phyloP scores from a whole-genome alignment of 2,888 invertebrate species.

The Sylvicola fuscatus region DNA sequence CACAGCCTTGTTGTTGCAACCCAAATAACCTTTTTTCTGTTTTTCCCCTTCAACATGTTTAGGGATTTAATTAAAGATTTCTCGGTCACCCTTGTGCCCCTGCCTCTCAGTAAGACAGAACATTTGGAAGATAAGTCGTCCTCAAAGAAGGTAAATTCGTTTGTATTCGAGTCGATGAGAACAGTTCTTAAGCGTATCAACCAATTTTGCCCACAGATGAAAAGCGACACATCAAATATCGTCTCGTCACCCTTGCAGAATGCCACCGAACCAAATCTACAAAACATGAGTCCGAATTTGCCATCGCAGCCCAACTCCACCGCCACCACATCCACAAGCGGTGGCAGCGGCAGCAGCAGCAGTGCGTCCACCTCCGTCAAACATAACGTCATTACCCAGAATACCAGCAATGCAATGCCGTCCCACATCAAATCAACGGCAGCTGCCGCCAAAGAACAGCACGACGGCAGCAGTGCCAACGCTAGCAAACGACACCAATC shows the following conservation, averaged over 20 bases:
- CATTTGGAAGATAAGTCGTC: slow-evolving; percentile 16
- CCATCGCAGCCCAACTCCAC: slow-evolving; percentile 1
- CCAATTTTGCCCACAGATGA: not conserved
- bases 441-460: not conserved
- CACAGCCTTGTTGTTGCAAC: too few relatives aligned
- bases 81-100: slow-evolving; percentile 21
- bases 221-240: not conserved
- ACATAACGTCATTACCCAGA: slow-evolving; percentile 1
- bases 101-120: slow-evolving; percentile 18
- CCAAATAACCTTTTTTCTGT: too few relatives aligned
- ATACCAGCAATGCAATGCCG: slow-evolving; percentile 4
- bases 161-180: too few relatives aligned
- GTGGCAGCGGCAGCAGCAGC: not conserved
- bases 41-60: slow-evolving; percentile 1
- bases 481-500: slow-evolving; percentile 7
- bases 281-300: slow-evolving; percentile 12
- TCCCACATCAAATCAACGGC: slow-evolving; percentile 1
- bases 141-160: slow-evolving; percentile 8
- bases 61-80: slow-evolving; percentile 24
- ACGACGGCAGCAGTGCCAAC: slow-evolving; percentile 6
- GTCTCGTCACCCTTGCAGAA: slow-evolving; percentile 5
- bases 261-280: slow-evolving; percentile 12
- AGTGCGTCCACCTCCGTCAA: slow-evolving; percentile 2
- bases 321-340: slow-evolving; percentile 4
- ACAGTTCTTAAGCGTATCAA: too few relatives aligned